These are phyloP conservation scores for Cinclus mexicanus DNA, from an alignment of 2,113 vertebrate genomes.

Conservation along the genomic window DNA sequence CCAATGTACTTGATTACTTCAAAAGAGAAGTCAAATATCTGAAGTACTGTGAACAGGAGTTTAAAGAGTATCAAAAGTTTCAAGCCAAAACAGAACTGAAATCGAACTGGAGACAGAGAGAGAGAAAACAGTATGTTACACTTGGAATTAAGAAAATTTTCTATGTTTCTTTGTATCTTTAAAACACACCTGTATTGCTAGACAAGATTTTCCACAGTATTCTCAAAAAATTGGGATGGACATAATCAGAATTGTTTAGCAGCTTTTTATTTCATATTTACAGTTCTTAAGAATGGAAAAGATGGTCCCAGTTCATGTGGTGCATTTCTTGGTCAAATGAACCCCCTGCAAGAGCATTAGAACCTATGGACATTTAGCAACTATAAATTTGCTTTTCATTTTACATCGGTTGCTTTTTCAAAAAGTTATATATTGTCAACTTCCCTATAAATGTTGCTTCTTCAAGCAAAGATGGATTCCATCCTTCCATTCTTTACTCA, in stretches of 20 bases:
- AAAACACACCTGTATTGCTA: not conserved
- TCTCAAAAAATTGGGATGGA: not conserved
- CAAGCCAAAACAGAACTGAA: slow-evolving; percentile 64
- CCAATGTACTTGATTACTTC: slow-evolving; percentile 76
- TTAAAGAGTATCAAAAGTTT: slow-evolving; percentile 30
- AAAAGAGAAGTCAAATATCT: slow-evolving; percentile 82
- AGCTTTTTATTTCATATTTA: not conserved
- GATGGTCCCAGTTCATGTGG: not conserved
- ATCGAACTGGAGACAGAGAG: slow-evolving; percentile 61
- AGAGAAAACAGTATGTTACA: slow-evolving; percentile 74
- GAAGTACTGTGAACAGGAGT: slow-evolving; percentile 71
- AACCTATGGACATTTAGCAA: not conserved
- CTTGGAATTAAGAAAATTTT: not conserved
- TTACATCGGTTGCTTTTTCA: not conserved
- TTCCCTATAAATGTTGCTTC: not conserved
- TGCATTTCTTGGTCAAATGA: not conserved
- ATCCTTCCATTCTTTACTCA: not conserved
- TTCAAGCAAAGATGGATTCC: not conserved
- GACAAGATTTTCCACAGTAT: not conserved
- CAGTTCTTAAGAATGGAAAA: not conserved
- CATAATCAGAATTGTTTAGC: not conserved
- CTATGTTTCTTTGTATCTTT: not conserved
- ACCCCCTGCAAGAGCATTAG: not conserved
- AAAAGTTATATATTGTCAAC: not conserved
- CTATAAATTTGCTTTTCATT: not conserved